Percentiles rank a stretch among this genome's conserved stretches.
Conservation (phyloP, 1,140 invertebrate genomes). For the Lepidurus apus region DNA sequence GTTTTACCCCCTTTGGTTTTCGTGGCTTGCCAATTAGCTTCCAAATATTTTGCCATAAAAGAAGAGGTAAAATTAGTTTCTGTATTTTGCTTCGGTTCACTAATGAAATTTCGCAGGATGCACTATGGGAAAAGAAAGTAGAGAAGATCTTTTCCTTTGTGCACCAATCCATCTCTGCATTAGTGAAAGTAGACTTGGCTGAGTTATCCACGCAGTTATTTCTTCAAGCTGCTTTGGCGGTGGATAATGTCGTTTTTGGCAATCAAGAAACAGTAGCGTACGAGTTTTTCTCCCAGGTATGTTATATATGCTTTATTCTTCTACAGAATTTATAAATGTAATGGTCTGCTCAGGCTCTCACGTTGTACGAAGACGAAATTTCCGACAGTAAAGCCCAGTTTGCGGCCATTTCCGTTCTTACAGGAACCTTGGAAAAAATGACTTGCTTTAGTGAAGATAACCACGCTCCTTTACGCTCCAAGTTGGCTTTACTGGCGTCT, state of each 20-base stretch:
- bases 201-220: constrained; percentile 90
- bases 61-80: constrained; percentile 56
- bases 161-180: constrained; percentile 84
- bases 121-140: constrained; percentile 97
- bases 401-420: constrained; percentile 90
- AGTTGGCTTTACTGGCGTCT: constrained; percentile 87
- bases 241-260: constrained; percentile 85
- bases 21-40: constrained; percentile 84
- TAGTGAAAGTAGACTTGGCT: constrained; percentile 88
- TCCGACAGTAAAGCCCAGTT: constrained; percentile 95
- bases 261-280: constrained; percentile 95
- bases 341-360: constrained; percentile 66
- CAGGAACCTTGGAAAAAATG: constrained; percentile 92
- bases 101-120: constrained; percentile 57
- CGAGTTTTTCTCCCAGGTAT: constrained; percentile 92
- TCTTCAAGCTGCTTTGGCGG: constrained; percentile 88
- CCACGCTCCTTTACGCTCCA: constrained; percentile 89
- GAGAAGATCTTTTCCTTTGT: constrained; percentile 98
- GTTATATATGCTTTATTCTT: constrained; percentile 30
- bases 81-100: constrained; percentile 33
- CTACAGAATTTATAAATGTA: not conserved
- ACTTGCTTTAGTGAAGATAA: constrained; percentile 92
- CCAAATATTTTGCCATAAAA: constrained; percentile 68
- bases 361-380: constrained; percentile 97
- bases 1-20: constrained; percentile 96